Base-by-base conservation (phyloP, 2,888 invertebrate species). In the Hyles lineata region DNA sequence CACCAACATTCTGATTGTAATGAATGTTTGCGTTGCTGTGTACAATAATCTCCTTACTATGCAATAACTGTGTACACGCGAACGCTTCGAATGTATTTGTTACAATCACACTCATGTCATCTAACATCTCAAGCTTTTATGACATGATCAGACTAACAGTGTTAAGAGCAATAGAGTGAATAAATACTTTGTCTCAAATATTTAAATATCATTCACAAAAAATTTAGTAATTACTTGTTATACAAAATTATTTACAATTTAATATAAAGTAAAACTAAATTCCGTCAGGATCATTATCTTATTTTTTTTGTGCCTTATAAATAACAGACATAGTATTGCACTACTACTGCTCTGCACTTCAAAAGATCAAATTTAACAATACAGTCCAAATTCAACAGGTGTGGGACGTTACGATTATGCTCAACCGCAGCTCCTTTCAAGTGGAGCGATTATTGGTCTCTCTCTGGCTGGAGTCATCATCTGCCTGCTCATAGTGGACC, bases 401-500 rank as follows among this genome's bases (percentile, higher is more conserved):
- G 92, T 94, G 76, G 90, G 90, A 85, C 89, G 90, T 71, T 92
- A 93, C 76, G 94, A 93, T 81, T 94, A 90, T 83, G 94, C 94
- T 43, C 92, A 91, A 71, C 90, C 92, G 23, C 95, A 96, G 74
- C 89, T 95, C 71, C 94, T 97, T 76, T 96, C 96, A 80, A 97
- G 96, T 82, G 96, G 96, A 19, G 96, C 97, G 74, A 97, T 99
- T 82, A 97, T 98, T 81, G 98, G 97, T 76, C 96, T 98, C 81
- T 97, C 98, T 52, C 95, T 98, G 75, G 97, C 97, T 61, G 97
- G 98, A 69, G 96, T 98, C 67, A 95, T 98, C 71, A 92, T 98
- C 78, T 95, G 98, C 77, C 95, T 98, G 76, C 92, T 99, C 82
- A 95, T 99, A 78, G 96, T 99, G 81, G 99, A 99, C 88, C 95